Percentiles rank a stretch among this genome's conserved stretches.
Evolutionary conservation across 1,140 invertebrate species (phyloP).

Genomic region (Helicoverpa zea): DNA sequence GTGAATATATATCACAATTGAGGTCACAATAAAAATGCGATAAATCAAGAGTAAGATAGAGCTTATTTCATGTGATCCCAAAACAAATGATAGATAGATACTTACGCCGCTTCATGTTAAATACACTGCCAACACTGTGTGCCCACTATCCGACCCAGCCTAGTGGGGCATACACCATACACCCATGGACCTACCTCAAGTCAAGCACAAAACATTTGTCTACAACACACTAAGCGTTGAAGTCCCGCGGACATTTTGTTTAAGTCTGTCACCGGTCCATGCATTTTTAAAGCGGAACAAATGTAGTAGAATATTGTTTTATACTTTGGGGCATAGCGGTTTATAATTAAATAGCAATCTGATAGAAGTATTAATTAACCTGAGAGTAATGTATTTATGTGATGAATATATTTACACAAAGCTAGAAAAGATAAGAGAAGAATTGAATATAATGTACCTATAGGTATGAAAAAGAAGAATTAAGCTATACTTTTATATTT

Average conservation of each 20-base stretch:
- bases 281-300: slow-evolving; percentile 70
- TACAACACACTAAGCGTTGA: slow-evolving; percentile 76
- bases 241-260: slow-evolving; percentile 57
- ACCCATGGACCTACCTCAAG: slow-evolving; percentile 67
- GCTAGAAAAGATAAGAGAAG: no score
- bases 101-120: slow-evolving; percentile 71
- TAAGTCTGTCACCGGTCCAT: slow-evolving; percentile 79
- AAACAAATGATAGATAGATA: slow-evolving; percentile 77
- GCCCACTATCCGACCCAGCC: slow-evolving; percentile 59
- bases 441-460: no score
- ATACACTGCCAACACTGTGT: slow-evolving; percentile 57
- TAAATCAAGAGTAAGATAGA: slow-evolving; percentile 67
- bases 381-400: no score
- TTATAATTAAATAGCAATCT: not conserved
- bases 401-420: slow-evolving; percentile 5
- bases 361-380: not conserved
- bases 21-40: slow-evolving; percentile 65
- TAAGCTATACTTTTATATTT: no score
- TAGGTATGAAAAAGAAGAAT: no score
- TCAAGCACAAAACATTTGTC: slow-evolving; percentile 67
- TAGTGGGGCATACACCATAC: slow-evolving; percentile 62
- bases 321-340: slow-evolving; percentile 42
- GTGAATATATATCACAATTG: slow-evolving; percentile 55
- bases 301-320: slow-evolving; percentile 37
- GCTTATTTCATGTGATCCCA: slow-evolving; percentile 73